A percentile compares a stretch with the other conserved stretches of the same genome.
These are phyloP conservation scores for Atherinosoma microstoma DNA, from an alignment of 2,797 vertebrate genomes.

Conservation along the genomic window DNA sequence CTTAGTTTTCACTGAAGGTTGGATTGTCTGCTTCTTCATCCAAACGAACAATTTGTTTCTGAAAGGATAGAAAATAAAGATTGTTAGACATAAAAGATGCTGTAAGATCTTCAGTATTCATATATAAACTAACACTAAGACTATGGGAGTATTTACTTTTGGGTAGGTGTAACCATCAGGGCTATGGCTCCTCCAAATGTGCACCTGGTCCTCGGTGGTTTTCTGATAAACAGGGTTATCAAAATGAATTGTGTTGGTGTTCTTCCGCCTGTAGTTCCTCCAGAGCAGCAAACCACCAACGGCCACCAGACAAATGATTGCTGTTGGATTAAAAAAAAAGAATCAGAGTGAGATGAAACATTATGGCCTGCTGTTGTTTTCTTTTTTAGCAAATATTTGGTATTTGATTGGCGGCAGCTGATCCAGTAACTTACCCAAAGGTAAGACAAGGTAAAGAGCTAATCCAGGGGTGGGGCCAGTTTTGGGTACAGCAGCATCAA, in stretches of 20 bases:
- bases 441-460: constrained; percentile 81
- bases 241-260: constrained; percentile 92
- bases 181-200: constrained; percentile 86
- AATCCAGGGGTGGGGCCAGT: constrained; percentile 42
- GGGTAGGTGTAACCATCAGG: constrained; percentile 90
- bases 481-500: constrained; percentile 25
- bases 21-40: constrained; percentile 87
- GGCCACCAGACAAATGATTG: constrained; percentile 75
- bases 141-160: constrained; percentile 75
- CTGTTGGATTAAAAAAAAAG: constrained; percentile 61
- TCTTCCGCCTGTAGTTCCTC: constrained; percentile 89
- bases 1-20: constrained; percentile 68
- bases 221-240: constrained; percentile 95
- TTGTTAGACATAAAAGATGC: constrained; percentile 20
- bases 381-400: not conserved
- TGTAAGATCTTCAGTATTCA: not conserved
- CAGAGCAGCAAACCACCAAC: constrained; percentile 83
- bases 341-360: not conserved
- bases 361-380: not conserved
- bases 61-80: constrained; percentile 38
- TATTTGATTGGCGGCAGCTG: not conserved
- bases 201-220: constrained; percentile 90
- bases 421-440: constrained; percentile 82
- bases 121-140: not conserved
- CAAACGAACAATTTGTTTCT: constrained; percentile 89